A percentile compares a stretch with the other conserved stretches of the same genome.
Conservation (phyloP, 2,888 invertebrate species). For the Heliconius aoede region DNA sequence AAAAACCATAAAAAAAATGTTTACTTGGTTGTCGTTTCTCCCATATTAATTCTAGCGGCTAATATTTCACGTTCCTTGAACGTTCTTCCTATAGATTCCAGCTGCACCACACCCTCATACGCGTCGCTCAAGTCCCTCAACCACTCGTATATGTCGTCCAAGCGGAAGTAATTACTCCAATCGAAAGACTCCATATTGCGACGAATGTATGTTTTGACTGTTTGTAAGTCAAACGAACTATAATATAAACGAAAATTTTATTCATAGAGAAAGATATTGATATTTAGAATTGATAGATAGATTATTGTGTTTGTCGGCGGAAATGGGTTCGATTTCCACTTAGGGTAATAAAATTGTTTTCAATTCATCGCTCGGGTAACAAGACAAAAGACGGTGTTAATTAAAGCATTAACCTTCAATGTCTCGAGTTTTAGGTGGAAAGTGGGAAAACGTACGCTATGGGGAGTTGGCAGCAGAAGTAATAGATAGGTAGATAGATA, state of each 20-base stretch:
- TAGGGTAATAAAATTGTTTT: background rate
- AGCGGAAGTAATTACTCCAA: conserved; percentile 83
- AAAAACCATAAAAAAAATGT: background rate
- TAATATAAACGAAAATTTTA: too few relatives aligned
- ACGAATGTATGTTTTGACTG: conserved; percentile 63
- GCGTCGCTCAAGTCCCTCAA: conserved; percentile 71
- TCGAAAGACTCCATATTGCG: conserved; percentile 65
- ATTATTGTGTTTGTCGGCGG: too few relatives aligned
- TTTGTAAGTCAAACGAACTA: conserved; percentile 68
- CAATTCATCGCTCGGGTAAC: background rate
- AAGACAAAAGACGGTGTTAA: background rate
- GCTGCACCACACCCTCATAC: conserved; percentile 71
- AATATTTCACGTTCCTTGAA: conserved; percentile 68
- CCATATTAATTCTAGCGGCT: conserved; percentile 48
- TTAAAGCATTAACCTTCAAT: background rate
- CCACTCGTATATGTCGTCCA: conserved; percentile 85
- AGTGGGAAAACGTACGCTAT: too few relatives aligned
- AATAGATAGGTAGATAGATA: too few relatives aligned
- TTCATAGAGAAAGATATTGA: too few relatives aligned
- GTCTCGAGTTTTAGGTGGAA: too few relatives aligned
- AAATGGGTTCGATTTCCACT: too few relatives aligned
- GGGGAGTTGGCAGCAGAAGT: too few relatives aligned
- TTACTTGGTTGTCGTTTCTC: conserved; percentile 37
- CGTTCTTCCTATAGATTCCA: conserved; percentile 67
- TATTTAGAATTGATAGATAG: too few relatives aligned